Evolutionary conservation across 2,888 invertebrate species (phyloP), one percentile per base, ranked within the genome.

Genomic region (Creontiades dilutus): DNA sequence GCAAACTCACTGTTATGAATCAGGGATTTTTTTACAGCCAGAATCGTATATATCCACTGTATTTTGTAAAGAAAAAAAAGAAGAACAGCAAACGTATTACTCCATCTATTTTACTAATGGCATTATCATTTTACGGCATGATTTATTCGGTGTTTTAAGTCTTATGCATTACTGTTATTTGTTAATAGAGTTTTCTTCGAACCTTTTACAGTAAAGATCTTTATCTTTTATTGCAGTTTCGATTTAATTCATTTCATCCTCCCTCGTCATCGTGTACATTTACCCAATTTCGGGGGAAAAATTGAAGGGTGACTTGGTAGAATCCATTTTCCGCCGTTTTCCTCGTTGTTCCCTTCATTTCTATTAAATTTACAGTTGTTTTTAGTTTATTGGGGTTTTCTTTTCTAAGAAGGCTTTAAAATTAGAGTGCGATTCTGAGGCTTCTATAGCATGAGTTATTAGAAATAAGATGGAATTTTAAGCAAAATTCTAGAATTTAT

Each of bases 1-100:
- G 89, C 90, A 90, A 89, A 91, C 90, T 75, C 90, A 84, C 84
- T 90, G 87, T 86, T 85, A 85, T 81, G 55, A 86, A 90, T 91
- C 91, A 91, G 91, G 91, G 91, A 91, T 91, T 90, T 90, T 90
- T 90, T 90, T 90, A 90, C 89, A 89, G 86, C 68, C 68, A 89
- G 89, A 78, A 78, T 87, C 76, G 81, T 90, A 89, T 86, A 78
- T 90, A 84, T 86, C 85, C 86, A 86, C 86, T 89, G 85, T 90
- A 90, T 90, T 89, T 86, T 90, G 75, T 81, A 61, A 81, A 48
- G 55, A 86, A 89, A 80, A 87, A 46, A 46, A 82, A n/a, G n/a
- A 55, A 75, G 46, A 85, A 86, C 89, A 85, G 46, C 82, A 82
- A 82, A 48, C 81, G 81, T 48, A 81, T 47, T 82, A 47, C 46